phyloP scores from a whole-genome alignment of 2,113 vertebrate species.

The Shinisaurus crocodilurus region DNA sequence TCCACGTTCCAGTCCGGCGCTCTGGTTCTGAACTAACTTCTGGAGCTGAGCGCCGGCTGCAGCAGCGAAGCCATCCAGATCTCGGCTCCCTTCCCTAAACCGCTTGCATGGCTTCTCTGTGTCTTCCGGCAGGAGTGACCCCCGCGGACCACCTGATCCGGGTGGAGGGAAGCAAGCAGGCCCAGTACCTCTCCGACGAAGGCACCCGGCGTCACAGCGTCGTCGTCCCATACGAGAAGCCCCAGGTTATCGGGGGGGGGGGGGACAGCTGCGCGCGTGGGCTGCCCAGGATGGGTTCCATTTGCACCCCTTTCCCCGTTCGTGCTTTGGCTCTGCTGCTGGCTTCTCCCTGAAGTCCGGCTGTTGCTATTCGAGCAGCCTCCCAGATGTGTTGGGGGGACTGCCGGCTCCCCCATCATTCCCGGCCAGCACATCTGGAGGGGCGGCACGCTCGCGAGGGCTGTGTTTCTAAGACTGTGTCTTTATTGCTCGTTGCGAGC shows the following conservation, averaged over 20 bases:
- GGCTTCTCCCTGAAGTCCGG: too few species aligned
- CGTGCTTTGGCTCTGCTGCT: too few species aligned
- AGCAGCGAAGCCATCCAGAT: neutral
- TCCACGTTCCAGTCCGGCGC: neutral
- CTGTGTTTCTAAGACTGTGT: too few species aligned
- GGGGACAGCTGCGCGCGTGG: neutral
- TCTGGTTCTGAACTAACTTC: neutral
- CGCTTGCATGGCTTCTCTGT: neutral
- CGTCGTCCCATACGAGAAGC: slow-evolving; percentile 82
- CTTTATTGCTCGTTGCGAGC: too few species aligned
- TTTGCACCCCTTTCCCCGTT: too few species aligned
- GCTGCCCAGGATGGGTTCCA: neutral
- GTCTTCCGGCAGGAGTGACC: slow-evolving; percentile 63
- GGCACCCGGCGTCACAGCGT: slow-evolving; percentile 86
- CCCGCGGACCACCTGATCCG: slow-evolving; percentile 85
- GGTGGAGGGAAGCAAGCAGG: slow-evolving; percentile 81
- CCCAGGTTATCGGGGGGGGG: slow-evolving; percentile 78
- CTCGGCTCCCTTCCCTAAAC: neutral
- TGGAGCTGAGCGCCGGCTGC: too few species aligned
- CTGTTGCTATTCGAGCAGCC: too few species aligned
- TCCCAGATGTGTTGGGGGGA: too few species aligned
- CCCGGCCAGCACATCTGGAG: neutral
- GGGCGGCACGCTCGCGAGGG: neutral
- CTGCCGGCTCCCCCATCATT: too few species aligned
- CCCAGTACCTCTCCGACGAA: slow-evolving; percentile 75